Evolutionary conservation across 23 tunicate genomes (phyloP), one percentile per base, ranked within the genome.

Genomic region (Ciona savignyi): DNA sequence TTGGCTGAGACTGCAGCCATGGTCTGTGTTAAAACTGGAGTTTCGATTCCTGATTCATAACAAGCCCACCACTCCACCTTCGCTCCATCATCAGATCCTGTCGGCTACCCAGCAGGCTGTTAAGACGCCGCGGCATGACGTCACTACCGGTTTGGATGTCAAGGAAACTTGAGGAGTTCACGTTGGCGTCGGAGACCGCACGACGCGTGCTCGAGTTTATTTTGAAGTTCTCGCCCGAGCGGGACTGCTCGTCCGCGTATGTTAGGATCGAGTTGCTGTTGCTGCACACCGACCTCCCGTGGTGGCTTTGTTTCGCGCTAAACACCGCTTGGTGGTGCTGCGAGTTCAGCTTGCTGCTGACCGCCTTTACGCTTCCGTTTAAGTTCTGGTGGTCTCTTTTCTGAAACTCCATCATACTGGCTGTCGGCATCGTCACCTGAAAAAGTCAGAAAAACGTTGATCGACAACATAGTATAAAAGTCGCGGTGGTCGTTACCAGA

Each of bases 371-470:
- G 28, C 68, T 25, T 20, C 25, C 33, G 2, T 69, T 29, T 9
- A 6, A 24, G 32, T 30, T n/a, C 33, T 26, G 48, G 23, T 31
- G 32, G 51, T 69, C 51, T 49, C 51, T 69, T 19, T 69, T 69
- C 33, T 69, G 35, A n/a, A 31, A 69, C 23, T 84, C 89, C 1
- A 31, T n/a, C 95, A 87, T 87, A 60, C 86, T 70, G 24, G 29
- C 49, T 1, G 29, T 64, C 1, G 95, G 86, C 95, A 87, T 87
- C 1, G 78, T 29, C 2, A 76, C 80, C 95, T 87, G 74, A 1
- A 27, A 25, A 66, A 25, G n/a, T n/a, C n/a, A n/a, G n/a, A n/a
- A n/a, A n/a, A n/a, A n/a, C n/a, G n/a, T n/a, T n/a, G n/a, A n/a
- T n/a, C n/a, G n/a, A n/a, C n/a, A n/a, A n/a, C n/a, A n/a, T n/a